Percentiles rank a stretch among this genome's conserved stretches.
Evolutionary conservation across 2,888 invertebrate genomes (phyloP).

Genomic region (Mycalesis mineus): DNA sequence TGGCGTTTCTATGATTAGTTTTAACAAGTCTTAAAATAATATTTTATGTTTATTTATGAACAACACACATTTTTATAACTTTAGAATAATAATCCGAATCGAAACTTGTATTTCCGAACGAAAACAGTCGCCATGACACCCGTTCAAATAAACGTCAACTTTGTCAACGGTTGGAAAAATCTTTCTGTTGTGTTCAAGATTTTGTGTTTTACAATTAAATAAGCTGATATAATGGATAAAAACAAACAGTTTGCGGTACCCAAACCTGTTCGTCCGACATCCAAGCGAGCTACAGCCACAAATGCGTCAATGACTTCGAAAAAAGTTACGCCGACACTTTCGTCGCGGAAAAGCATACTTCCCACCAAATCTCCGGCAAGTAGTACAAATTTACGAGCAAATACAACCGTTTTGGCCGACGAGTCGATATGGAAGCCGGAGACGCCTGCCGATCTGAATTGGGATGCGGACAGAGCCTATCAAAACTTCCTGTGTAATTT

Average conservation of each 20-base stretch:
- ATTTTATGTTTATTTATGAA: too few relatives aligned
- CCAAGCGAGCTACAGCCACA: slow-evolving; percentile 43
- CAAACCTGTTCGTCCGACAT: slow-evolving; percentile 38
- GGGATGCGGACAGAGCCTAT: slow-evolving; percentile 53
- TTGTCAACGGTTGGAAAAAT: slow-evolving; percentile 13
- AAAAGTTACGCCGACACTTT: slow-evolving; percentile 2
- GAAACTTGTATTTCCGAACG: neutral
- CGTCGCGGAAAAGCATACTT: slow-evolving; percentile 2
- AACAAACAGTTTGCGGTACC: slow-evolving; percentile 43
- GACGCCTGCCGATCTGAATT: slow-evolving; percentile 45
- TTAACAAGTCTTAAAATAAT: too few relatives aligned
- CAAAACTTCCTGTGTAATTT: slow-evolving; percentile 57
- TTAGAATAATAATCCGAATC: too few relatives aligned
- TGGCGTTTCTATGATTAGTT: too few relatives aligned
- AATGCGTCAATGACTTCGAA: slow-evolving; percentile 38
- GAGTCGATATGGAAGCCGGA: slow-evolving; percentile 44
- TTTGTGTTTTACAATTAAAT: neutral
- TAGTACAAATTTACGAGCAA: slow-evolving; percentile 29
- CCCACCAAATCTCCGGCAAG: neutral
- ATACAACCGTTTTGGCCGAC: slow-evolving; percentile 37
- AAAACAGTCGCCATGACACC: slow-evolving; percentile 54
- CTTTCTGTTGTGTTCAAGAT: too few relatives aligned
- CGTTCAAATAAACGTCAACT: slow-evolving; percentile 46
- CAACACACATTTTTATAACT: too few relatives aligned
- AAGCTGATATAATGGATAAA: slow-evolving; percentile 42